These are phyloP conservation scores for Dendrolimus punctatus DNA, from an alignment of 1,140 invertebrate species.

Conservation along the genomic window DNA sequence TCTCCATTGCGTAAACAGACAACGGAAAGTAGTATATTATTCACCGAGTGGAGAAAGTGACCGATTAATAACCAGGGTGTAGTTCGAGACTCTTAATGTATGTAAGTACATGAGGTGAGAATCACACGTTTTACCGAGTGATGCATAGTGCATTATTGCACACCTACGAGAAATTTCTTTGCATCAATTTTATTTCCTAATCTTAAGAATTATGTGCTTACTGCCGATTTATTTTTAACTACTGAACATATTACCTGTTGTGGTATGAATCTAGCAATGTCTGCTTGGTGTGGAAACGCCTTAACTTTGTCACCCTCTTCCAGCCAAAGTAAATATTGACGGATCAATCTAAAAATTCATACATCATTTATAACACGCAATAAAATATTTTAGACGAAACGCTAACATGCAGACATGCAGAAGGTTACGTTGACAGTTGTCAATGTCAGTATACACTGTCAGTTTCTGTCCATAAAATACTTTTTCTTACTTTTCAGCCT, in stretches of 20 bases:
- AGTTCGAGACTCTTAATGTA: no score
- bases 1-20: neutral
- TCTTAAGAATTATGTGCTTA: neutral
- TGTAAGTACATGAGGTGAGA: no score
- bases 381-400: no score
- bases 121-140: no score
- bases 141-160: no score
- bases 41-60: neutral
- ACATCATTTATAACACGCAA: neutral
- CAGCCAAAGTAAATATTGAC: slow-evolving; percentile 36
- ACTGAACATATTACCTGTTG: slow-evolving; percentile 27
- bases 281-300: slow-evolving; percentile 31
- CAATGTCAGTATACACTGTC: no score
- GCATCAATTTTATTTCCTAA: no score
- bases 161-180: no score
- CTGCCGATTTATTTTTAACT: neutral
- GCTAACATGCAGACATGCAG: no score
- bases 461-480: no score
- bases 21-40: neutral
- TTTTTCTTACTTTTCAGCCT: slow-evolving; percentile 35
- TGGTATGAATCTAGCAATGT: slow-evolving; percentile 33
- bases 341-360: slow-evolving; percentile 24
- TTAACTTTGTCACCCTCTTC: slow-evolving; percentile 32
- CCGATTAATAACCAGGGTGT: no score
- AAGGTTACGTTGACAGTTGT: no score